These are phyloP conservation scores for Brachycybe producta DNA, from an alignment of 2,888 invertebrate genomes.

Conservation along the genomic window DNA sequence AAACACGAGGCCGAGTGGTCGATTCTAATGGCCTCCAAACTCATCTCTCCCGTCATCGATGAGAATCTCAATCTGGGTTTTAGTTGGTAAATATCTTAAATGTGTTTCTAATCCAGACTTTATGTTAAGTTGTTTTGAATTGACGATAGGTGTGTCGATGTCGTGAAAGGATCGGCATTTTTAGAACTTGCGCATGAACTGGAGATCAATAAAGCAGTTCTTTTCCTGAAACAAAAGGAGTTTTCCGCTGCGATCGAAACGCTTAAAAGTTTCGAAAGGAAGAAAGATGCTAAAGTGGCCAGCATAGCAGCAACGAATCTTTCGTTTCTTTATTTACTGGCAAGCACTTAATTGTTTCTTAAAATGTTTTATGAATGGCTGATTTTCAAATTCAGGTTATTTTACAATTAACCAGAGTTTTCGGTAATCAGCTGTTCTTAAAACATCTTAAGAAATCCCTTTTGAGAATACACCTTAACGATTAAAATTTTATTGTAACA, in stretches of 20 bases:
- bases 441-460: too few relatives aligned
- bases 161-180: conserved; percentile 75
- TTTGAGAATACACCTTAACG: too few relatives aligned
- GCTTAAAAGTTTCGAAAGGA: conserved; percentile 70
- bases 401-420: conserved; percentile 1
- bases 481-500: too few relatives aligned
- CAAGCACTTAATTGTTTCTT: conserved; percentile 32
- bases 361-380: not conserved
- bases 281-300: conserved; percentile 67
- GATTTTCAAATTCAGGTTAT: conserved; percentile 1
- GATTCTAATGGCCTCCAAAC: conserved; percentile 70
- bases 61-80: conserved; percentile 40
- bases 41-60: conserved; percentile 75
- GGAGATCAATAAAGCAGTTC: conserved; percentile 80
- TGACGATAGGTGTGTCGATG: conserved; percentile 79
- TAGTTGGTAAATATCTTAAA: conserved; percentile 40
- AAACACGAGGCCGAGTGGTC: conserved; percentile 63
- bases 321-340: conserved; percentile 67
- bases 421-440: not conserved
- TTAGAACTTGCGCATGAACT: conserved; percentile 69
- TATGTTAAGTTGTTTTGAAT: not conserved
- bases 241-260: conserved; percentile 67
- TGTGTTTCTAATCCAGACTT: not conserved
- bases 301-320: conserved; percentile 74
- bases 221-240: conserved; percentile 67